Evolutionary conservation across 2,797 vertebrate genomes (phyloP), one percentile per base, ranked within the genome.

Genomic region (Darevskia mixta): DNA sequence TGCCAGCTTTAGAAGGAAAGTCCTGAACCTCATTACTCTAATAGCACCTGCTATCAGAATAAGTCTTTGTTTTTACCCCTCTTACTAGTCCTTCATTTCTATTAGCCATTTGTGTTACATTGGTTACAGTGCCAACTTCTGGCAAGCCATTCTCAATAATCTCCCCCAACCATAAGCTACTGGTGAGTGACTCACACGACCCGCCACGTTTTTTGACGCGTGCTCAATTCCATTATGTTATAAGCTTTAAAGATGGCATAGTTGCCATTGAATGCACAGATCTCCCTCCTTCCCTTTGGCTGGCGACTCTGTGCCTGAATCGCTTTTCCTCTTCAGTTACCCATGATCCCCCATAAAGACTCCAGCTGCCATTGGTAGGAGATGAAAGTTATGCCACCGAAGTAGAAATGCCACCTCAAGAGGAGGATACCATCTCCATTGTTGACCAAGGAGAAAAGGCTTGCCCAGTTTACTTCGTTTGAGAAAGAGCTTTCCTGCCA

Each of bases 381-480:
- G 32, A 5, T 32, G 32, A 8, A 29, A 20, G 5, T 67, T n/a
- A 13, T 38, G 49, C 49, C 41, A 32, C 13, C n/a, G 10, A 55
- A 55, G 49, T 32, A 72, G 11, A 72, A 32, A 72, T 13, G n/a
- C 32, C 72, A 64, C 72, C 72, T 38, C 15, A 20, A 15, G 49
- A 55, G 49, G 13, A 43, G 41, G 71, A 81, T 23, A 35, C n/a
- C 20, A 15, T 49, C 83, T 85, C 83, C 27, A 35, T 86, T n/a
- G 69, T 69, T 85, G 78, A 73, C 71, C 20, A 78, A 78, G 82
- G 73, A 77, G 64, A 78, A 85, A 76, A 76, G 18, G 78, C 72
- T 76, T 61, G 15, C 25, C 67, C 66, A 38, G 73, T 75, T 81
- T 58, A 10, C 17, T 75, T 83, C 71, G n/a, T 20, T 61, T 32